A percentile compares a stretch with the other conserved stretches of the same genome.
Evolutionary conservation across 2,797 vertebrate species (phyloP).

Genomic region (Balearica regulorum): DNA sequence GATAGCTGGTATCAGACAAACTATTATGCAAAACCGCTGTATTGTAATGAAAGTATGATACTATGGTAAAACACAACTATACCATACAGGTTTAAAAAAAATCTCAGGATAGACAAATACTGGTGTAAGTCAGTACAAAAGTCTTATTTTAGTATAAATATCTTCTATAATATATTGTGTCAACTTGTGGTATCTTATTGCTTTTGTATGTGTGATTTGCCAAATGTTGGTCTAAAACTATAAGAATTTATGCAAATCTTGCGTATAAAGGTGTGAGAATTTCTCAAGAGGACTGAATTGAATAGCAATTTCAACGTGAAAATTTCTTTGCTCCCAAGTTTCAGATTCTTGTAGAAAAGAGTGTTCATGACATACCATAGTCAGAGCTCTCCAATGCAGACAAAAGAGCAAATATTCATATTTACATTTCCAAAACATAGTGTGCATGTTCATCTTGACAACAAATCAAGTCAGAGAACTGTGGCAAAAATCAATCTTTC

Average conservation of each 20-base stretch:
- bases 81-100: not conserved
- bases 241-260: not conserved
- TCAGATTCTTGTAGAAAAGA: not conserved
- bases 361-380: not conserved
- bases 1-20: not conserved
- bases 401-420: not conserved
- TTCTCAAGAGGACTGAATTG: not conserved
- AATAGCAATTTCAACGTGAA: not conserved
- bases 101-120: not conserved
- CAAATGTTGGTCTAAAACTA: not conserved
- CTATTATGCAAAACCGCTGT: not conserved
- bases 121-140: not conserved
- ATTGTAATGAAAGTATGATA: not conserved
- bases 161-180: not conserved
- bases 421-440: conserved; percentile 2
- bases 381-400: not conserved
- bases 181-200: not conserved
- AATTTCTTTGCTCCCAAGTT: not conserved
- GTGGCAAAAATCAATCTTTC: conserved; percentile 8
- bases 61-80: not conserved
- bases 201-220: not conserved
- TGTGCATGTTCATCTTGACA: not conserved
- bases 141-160: not conserved
- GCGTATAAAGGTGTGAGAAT: not conserved
- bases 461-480: not conserved